phyloP scores from a whole-genome alignment of 2,888 invertebrate genomes.

The Harpalus rufipes region DNA sequence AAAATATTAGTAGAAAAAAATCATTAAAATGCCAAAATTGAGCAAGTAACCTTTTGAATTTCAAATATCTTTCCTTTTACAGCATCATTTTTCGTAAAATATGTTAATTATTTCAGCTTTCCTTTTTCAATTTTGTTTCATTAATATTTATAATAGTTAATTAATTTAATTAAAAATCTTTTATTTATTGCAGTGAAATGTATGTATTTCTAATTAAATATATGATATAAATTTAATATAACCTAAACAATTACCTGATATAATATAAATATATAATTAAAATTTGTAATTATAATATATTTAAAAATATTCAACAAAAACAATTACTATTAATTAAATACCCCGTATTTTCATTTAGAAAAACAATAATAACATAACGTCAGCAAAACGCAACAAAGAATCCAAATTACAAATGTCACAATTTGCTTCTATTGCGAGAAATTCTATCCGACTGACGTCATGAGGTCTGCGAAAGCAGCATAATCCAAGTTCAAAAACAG shows the following conservation, averaged over 20 bases:
- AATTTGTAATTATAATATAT: background rate
- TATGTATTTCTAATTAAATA: background rate
- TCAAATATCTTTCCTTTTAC: no score
- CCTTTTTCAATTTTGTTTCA: background rate
- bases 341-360: background rate
- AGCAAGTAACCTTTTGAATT: no score
- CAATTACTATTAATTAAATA: background rate
- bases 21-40: no score
- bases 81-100: background rate
- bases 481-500: conserved; percentile 36
- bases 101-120: background rate
- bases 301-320: background rate
- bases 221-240: background rate
- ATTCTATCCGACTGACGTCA: background rate
- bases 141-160: conserved; percentile 4
- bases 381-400: conserved; percentile 11
- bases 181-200: background rate
- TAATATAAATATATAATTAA: background rate
- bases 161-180: background rate
- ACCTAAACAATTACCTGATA: background rate
- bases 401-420: background rate
- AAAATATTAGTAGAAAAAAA: no score
- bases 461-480: background rate
- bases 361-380: background rate
- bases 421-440: background rate